Evolutionary conservation across 2,888 invertebrate genomes (phyloP).

Genomic region (Sarcophaga carnaria): DNA sequence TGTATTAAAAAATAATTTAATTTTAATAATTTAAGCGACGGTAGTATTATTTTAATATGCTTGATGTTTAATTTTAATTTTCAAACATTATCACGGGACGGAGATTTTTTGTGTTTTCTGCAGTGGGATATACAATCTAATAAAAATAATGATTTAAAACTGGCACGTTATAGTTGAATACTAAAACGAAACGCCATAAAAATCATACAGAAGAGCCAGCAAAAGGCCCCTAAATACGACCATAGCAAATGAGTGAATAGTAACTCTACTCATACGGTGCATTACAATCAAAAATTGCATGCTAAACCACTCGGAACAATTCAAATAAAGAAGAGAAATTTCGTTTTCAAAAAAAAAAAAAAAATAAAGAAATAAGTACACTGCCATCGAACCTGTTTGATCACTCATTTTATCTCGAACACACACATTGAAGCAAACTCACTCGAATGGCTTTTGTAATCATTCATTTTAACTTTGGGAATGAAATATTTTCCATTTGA

Average conservation of each 20-base stretch:
- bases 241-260: conserved; percentile 32
- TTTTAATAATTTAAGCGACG: conserved; percentile 49
- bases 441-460: conserved; percentile 37
- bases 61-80: conserved; percentile 1
- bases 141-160: conserved; percentile 61
- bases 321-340: conserved; percentile 3
- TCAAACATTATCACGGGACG: conserved; percentile 39
- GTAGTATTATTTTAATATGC: conserved; percentile 14
- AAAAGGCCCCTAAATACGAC: conserved; percentile 47
- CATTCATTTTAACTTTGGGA: conserved; percentile 58
- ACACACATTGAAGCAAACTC: not conserved
- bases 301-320: conserved; percentile 24
- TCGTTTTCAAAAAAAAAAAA: not conserved
- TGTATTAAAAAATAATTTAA: conserved; percentile 7
- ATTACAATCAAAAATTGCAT: conserved; percentile 54
- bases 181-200: conserved; percentile 62
- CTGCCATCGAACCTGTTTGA: conserved; percentile 45
- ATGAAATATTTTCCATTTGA: conserved; percentile 65
- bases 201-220: conserved; percentile 41
- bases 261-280: conserved; percentile 24
- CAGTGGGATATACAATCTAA: conserved; percentile 17
- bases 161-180: conserved; percentile 64
- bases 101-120: conserved; percentile 40
- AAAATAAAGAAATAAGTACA: not conserved
- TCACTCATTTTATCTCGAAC: conserved; percentile 8